A percentile compares a stretch with the other conserved stretches of the same genome.
Conservation (phyloP, 2,888 invertebrate genomes). For the Leucophenga montana region DNA sequence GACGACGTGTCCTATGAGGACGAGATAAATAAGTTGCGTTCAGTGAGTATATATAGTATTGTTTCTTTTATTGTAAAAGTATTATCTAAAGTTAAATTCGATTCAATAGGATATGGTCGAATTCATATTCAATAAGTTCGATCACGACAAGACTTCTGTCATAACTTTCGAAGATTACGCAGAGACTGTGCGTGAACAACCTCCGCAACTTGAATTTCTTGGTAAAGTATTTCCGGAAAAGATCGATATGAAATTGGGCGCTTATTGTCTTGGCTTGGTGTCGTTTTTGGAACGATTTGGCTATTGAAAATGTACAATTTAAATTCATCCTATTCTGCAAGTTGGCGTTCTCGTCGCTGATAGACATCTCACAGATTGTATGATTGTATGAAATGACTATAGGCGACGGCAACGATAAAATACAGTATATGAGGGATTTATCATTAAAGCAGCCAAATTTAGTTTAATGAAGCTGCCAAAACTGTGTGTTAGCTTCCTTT, state of each 20-base stretch:
- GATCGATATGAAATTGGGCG: background rate
- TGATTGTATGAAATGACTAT: no score
- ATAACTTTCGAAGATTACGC: conserved; percentile 47
- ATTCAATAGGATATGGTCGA: conserved; percentile 49
- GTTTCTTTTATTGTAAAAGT: no score
- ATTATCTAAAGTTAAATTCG: no score
- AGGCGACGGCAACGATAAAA: no score
- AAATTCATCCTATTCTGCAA: no score
- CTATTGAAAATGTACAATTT: conserved; percentile 45
- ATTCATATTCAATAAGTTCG: conserved; percentile 50
- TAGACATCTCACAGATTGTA: no score
- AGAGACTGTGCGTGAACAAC: conserved; percentile 41
- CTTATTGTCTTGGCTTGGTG: no score
- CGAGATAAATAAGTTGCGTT: conserved; percentile 78
- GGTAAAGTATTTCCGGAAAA: conserved; percentile 46
- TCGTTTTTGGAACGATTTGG: conserved; percentile 48
- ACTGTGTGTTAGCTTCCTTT: conserved; percentile 95
- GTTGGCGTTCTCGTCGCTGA: no score
- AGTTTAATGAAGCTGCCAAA: conserved; percentile 95
- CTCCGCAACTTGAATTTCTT: conserved; percentile 49
- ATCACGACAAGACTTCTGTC: conserved; percentile 47
- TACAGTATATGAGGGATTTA: no score
- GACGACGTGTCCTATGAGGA: conserved; percentile 73
- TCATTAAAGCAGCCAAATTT: background rate
- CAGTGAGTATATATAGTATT: no score